These are phyloP conservation scores for Rhyzopertha dominica DNA, from an alignment of 1,140 invertebrate species.

Conservation along the genomic window DNA sequence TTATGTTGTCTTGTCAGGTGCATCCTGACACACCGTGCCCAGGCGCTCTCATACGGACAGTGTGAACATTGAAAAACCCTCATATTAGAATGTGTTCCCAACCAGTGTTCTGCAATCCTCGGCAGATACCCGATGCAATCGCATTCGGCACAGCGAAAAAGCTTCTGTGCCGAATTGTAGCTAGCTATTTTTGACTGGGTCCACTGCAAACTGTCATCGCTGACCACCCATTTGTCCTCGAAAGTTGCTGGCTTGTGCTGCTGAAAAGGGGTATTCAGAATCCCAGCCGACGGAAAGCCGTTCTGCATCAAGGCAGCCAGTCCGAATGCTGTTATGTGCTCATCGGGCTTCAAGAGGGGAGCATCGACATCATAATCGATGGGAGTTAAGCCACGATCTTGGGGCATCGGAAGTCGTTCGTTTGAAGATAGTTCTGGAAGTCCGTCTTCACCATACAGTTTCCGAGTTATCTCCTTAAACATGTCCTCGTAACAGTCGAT, in stretches of 20 bases:
- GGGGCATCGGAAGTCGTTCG: conserved; percentile 44
- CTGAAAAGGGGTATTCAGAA: conserved; percentile 52
- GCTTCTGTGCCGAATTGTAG: conserved; percentile 65
- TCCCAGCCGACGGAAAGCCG: conserved; percentile 58
- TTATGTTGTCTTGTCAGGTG: conserved; percentile 66
- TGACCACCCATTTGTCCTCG: conserved; percentile 66
- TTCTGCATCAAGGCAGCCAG: conserved; percentile 68
- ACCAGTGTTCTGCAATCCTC: conserved; percentile 76
- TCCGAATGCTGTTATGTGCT: conserved; percentile 62
- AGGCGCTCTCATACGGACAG: conserved; percentile 68
- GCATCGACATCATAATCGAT: conserved; percentile 47
- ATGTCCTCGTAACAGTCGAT: conserved; percentile 67
- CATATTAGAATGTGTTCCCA: conserved; percentile 72
- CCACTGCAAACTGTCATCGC: conserved; percentile 63
- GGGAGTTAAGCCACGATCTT: conserved; percentile 40
- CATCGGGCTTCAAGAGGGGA: conserved; percentile 57
- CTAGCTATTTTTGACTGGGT: conserved; percentile 65
- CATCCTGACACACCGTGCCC: conserved; percentile 68
- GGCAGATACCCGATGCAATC: conserved; percentile 74
- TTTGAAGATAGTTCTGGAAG: conserved; percentile 49
- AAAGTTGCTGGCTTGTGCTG: conserved; percentile 44
- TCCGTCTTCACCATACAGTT: conserved; percentile 81
- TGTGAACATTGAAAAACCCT: conserved; percentile 67
- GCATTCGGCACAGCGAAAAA: conserved; percentile 71
- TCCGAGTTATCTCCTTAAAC: conserved; percentile 85